These are phyloP conservation scores for Peromyscus californicus DNA, from an alignment of 2,113 vertebrate genomes.

Conservation along the genomic window DNA sequence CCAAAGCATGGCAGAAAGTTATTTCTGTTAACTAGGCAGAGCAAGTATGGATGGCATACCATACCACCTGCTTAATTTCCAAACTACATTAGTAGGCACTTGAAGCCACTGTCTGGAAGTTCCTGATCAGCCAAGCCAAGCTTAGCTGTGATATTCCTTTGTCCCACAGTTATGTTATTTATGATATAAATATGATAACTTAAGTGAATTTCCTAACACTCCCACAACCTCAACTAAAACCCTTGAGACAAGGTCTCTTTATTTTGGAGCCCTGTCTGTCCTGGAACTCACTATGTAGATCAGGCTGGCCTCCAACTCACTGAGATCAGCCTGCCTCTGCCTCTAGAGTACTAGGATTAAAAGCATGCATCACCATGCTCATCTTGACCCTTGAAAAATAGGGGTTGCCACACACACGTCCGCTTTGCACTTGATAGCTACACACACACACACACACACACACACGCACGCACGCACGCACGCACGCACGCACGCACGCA, in stretches of 20 bases:
- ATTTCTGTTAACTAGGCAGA: neutral
- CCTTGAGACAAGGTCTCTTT: neutral
- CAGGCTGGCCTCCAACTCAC: neutral
- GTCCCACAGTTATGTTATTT: neutral
- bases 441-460: too few relatives aligned
- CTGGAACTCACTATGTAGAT: neutral
- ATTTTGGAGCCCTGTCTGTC: neutral
- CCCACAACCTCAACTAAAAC: neutral
- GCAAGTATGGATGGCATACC: neutral
- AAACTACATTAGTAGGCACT: neutral
- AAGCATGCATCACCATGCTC: neutral
- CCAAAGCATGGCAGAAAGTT: neutral
- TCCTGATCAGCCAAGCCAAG: neutral
- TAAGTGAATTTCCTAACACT: neutral
- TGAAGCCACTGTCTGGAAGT: neutral
- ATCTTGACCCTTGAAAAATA: neutral
- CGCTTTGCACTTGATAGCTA: too few relatives aligned
- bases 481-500: too few relatives aligned
- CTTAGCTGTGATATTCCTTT: neutral
- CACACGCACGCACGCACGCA: too few relatives aligned
- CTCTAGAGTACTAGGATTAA: neutral
- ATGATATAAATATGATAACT: neutral
- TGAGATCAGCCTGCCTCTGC: neutral
- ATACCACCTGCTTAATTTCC: neutral
- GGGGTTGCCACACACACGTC: too few relatives aligned